Evolutionary conservation across 2,113 vertebrate species (phyloP).

Genomic region (Apistogramma diplotaenia): DNA sequence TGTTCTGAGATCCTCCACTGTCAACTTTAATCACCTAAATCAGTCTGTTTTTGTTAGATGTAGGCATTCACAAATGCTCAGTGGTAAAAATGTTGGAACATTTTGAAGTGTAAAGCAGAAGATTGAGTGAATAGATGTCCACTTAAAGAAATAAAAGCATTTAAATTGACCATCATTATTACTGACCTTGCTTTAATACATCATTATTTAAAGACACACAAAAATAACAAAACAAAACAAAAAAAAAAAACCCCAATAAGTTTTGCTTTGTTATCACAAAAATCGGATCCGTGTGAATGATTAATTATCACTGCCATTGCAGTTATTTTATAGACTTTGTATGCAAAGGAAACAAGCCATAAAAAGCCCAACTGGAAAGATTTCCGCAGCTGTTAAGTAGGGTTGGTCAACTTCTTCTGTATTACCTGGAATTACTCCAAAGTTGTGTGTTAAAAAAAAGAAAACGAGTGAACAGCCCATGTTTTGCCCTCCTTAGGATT

Average conservation of each 20-base stretch:
- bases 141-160: not conserved
- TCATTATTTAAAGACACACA: not conserved
- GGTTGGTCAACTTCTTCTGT: not conserved
- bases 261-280: not conserved
- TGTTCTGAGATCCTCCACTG: not conserved
- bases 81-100: not conserved
- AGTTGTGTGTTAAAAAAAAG: not conserved
- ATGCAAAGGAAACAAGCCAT: not conserved
- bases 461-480: not conserved
- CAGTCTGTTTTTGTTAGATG: not conserved
- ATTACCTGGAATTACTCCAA: not conserved
- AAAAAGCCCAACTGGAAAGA: not conserved
- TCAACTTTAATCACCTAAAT: not conserved
- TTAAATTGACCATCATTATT: not conserved
- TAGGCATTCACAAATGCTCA: not conserved
- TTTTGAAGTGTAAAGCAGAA: not conserved
- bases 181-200: not conserved
- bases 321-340: not conserved
- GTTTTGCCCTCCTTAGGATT: slow-evolving; percentile 49
- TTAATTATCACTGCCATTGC: not conserved
- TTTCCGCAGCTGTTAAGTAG: not conserved
- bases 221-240: too few relatives aligned
- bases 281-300: not conserved
- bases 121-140: not conserved
- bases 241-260: too few relatives aligned